Percentiles rank a stretch among this genome's conserved stretches.
phyloP scores from a whole-genome alignment of 2,797 vertebrate species.

The Argya squamiceps region DNA sequence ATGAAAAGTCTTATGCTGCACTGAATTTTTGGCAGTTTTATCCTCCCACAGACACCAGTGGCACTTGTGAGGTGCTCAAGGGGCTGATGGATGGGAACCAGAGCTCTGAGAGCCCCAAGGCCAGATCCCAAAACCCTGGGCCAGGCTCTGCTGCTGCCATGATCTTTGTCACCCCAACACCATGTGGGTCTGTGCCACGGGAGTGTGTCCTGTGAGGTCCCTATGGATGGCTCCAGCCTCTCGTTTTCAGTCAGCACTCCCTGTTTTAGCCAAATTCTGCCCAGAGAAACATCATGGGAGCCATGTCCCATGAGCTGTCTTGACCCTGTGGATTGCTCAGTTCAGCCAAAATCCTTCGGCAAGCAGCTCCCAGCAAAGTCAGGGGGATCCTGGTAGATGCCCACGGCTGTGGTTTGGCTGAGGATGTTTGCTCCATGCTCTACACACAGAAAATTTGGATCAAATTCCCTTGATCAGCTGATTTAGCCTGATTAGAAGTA shows the following conservation, averaged over 20 bases:
- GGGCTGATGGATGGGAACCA: background rate
- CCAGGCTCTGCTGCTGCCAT: background rate
- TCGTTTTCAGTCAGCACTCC: background rate
- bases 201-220: background rate
- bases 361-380: background rate
- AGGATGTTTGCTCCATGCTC: background rate
- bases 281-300: background rate
- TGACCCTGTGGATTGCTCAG: background rate
- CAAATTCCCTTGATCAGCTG: background rate
- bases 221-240: background rate
- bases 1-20: background rate
- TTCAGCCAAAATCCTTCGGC: background rate
- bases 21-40: background rate
- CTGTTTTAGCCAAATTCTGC: background rate
- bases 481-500: background rate
- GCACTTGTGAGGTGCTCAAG: background rate
- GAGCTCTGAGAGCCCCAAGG: background rate
- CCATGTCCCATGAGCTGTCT: background rate
- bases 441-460: background rate
- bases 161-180: background rate
- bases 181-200: accelerated
- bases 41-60: background rate
- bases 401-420: background rate
- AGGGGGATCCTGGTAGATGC: background rate
- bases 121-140: background rate